A percentile compares a stretch with the other conserved stretches of the same genome.
Conservation (phyloP, 2,888 invertebrate species). For the Trissolcus japonicus region DNA sequence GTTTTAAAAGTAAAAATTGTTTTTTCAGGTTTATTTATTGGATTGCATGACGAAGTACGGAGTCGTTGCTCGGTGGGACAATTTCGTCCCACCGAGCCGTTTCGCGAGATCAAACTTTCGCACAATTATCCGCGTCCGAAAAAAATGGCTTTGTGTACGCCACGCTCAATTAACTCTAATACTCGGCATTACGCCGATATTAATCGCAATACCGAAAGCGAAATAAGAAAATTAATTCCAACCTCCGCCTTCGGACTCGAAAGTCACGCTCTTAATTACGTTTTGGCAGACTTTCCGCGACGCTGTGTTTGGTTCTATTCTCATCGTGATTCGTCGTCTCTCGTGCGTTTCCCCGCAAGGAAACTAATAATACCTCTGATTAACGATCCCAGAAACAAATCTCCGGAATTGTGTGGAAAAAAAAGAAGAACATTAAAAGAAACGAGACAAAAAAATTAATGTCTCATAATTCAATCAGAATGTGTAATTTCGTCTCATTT, state of each 20-base stretch:
- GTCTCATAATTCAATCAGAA: background rate
- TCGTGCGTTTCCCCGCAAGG: background rate
- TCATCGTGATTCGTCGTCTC: conserved; percentile 5
- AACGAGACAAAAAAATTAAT: too few species aligned
- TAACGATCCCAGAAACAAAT: conserved; percentile 4
- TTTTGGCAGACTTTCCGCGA: background rate
- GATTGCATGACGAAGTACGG: too few species aligned
- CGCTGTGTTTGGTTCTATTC: conserved; percentile 4
- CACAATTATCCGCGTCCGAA: conserved; percentile 35
- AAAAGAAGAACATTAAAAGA: too few species aligned
- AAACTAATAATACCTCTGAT: conserved; percentile 7
- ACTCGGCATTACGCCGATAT: conserved; percentile 14
- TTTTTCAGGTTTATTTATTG: too few species aligned
- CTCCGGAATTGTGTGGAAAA: too few species aligned
- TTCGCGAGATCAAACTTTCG: conserved; percentile 37
- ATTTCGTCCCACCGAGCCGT: background rate
- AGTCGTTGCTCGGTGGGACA: too few species aligned
- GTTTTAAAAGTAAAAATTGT: too few species aligned
- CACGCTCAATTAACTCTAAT: conserved; percentile 44
- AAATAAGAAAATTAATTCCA: conserved; percentile 26
- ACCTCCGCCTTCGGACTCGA: conserved; percentile 1
- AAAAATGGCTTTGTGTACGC: conserved; percentile 35
- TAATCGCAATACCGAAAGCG: conserved; percentile 22
- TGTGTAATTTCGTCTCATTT: background rate
- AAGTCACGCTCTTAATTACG: conserved; percentile 1